Evolutionary conservation across 2,888 invertebrate genomes (phyloP).

Genomic region (Ditula angustiorana): DNA sequence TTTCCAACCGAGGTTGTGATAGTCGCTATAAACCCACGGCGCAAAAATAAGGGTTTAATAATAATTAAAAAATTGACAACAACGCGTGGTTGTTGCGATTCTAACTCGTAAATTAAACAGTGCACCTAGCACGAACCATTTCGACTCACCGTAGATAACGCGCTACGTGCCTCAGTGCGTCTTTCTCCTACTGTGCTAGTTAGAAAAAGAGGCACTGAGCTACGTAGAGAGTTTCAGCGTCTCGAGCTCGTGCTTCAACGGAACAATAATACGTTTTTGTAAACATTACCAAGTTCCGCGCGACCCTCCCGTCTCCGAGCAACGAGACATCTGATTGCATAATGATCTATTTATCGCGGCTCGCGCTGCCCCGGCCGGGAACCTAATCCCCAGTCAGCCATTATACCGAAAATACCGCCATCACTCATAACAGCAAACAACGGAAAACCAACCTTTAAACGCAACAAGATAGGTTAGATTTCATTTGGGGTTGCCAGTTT

Average conservation of each 20-base stretch:
- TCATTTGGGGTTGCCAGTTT: constrained; percentile 51
- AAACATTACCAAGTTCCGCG: background rate
- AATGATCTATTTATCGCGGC: constrained; percentile 79
- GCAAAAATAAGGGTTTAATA: too few species aligned
- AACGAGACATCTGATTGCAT: constrained; percentile 71
- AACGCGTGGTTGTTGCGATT: background rate
- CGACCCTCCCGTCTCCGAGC: constrained; percentile 16
- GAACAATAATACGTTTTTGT: background rate
- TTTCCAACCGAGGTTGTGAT: background rate
- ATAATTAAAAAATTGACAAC: too few species aligned
- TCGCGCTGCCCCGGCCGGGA: constrained; percentile 73
- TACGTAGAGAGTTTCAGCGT: too few species aligned
- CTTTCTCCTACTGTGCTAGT: too few species aligned
- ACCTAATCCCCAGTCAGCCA: constrained; percentile 81
- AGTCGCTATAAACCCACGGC: too few species aligned
- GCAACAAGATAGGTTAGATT: constrained; percentile 59
- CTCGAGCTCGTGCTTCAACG: too few species aligned
- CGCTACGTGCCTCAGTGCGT: too few species aligned
- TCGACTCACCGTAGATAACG: too few species aligned
- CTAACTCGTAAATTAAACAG: too few species aligned
- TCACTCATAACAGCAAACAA: constrained; percentile 61
- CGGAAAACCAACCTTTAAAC: constrained; percentile 61
- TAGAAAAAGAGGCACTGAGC: too few species aligned
- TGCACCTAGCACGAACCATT: too few species aligned
- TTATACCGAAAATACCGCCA: constrained; percentile 78